Conservation (phyloP, 2,113 vertebrate species). For the Smithornis capensis region DNA sequence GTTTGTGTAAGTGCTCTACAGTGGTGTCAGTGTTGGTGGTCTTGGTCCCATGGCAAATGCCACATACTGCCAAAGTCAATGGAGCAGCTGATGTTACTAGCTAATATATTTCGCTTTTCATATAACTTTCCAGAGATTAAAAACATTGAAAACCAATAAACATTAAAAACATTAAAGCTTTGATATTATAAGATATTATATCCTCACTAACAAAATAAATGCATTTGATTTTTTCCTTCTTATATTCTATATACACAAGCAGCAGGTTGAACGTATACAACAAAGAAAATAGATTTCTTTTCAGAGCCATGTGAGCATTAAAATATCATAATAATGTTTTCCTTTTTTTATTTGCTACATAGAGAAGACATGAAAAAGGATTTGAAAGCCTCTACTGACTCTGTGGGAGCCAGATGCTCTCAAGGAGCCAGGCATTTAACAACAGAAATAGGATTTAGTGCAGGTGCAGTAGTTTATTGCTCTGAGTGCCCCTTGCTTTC, state of each 20-base stretch:
- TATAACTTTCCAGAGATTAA: background rate
- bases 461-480: background rate
- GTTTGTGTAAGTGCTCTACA: background rate
- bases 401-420: background rate
- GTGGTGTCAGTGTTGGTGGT: background rate
- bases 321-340: background rate
- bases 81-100: background rate
- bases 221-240: background rate
- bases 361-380: background rate
- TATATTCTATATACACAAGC: background rate
- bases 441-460: background rate
- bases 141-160: background rate
- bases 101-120: background rate
- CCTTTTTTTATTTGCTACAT: background rate
- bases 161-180: background rate
- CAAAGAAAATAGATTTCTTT: background rate
- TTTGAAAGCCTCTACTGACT: background rate
- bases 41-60: background rate
- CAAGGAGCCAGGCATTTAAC: background rate
- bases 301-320: accelerated
- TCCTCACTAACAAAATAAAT: background rate
- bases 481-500: background rate
- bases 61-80: background rate
- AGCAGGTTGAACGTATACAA: background rate
- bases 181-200: background rate